These are phyloP conservation scores for Eledona agricola DNA, from an alignment of 2,888 invertebrate species.

Conservation along the genomic window DNA sequence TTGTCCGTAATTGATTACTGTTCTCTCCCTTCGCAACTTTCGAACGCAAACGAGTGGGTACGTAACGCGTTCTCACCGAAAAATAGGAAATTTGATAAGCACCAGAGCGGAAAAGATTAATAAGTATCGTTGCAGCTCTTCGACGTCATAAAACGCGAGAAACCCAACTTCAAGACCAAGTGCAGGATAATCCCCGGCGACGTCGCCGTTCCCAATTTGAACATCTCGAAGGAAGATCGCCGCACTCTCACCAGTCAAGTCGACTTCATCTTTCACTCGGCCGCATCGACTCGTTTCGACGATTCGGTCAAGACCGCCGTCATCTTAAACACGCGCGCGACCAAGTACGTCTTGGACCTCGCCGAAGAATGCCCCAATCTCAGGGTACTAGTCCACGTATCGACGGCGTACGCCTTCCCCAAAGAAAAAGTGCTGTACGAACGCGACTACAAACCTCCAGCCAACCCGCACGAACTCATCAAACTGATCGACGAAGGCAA, in stretches of 20 bases:
- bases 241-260: conserved; percentile 63
- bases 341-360: conserved; percentile 46
- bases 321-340: conserved; percentile 67
- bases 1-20: too few relatives aligned
- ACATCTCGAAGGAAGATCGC: conserved; percentile 61
- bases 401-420: conserved; percentile 92
- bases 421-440: conserved; percentile 81
- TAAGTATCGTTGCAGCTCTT: conserved; percentile 26
- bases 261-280: conserved; percentile 72
- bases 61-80: too few relatives aligned
- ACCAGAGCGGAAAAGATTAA: too few relatives aligned
- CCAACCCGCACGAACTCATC: conserved; percentile 49
- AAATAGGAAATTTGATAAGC: too few relatives aligned
- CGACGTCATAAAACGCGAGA: conserved; percentile 50
- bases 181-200: conserved; percentile 66
- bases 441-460: conserved; percentile 73
- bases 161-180: conserved; percentile 65
- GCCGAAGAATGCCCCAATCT: conserved; percentile 44
- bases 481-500: conserved; percentile 45
- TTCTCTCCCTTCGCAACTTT: too few relatives aligned
- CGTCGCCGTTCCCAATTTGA: conserved; percentile 60
- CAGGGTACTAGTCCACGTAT: conserved; percentile 78
- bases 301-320: conserved; percentile 70
- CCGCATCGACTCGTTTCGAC: conserved; percentile 77
- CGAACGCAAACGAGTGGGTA: too few relatives aligned